A percentile compares a stretch with the other conserved stretches of the same genome.
phyloP scores from a whole-genome alignment of 1,140 invertebrate genomes.

The Zaprionus taronus region DNA sequence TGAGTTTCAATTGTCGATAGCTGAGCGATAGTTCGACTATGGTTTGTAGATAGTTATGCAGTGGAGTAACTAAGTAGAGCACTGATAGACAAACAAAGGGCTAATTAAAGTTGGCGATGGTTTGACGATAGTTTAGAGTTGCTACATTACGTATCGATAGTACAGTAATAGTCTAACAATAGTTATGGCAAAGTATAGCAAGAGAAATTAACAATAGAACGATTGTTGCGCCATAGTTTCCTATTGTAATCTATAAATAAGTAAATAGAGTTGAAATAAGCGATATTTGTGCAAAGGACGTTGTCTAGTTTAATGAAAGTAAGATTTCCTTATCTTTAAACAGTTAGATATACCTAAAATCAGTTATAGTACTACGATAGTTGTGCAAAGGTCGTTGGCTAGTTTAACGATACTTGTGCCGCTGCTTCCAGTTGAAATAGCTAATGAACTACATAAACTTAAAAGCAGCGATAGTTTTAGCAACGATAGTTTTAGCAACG shows the following conservation, averaged over 20 bases:
- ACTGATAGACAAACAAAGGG: no score
- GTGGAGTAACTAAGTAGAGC: no score
- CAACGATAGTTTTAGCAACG: background rate
- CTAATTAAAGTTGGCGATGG: no score
- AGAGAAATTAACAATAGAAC: background rate
- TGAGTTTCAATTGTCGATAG: background rate
- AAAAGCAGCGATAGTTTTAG: no score
- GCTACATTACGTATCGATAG: background rate
- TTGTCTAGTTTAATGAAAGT: background rate
- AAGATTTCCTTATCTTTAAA: no score
- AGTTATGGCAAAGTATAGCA: background rate
- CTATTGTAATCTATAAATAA: no score
- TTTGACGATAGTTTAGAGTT: background rate
- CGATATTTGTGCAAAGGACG: background rate
- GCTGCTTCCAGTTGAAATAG: background rate
- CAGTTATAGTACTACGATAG: background rate
- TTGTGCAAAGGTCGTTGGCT: no score
- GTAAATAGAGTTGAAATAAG: no score
- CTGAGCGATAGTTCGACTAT: background rate
- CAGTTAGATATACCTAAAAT: background rate
- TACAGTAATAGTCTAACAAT: background rate
- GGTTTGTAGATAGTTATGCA: background rate
- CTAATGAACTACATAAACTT: background rate
- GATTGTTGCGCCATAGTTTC: no score
- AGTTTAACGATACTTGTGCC: background rate